phyloP scores from a whole-genome alignment of 2,797 vertebrate genomes.

The Fringilla coelebs region DNA sequence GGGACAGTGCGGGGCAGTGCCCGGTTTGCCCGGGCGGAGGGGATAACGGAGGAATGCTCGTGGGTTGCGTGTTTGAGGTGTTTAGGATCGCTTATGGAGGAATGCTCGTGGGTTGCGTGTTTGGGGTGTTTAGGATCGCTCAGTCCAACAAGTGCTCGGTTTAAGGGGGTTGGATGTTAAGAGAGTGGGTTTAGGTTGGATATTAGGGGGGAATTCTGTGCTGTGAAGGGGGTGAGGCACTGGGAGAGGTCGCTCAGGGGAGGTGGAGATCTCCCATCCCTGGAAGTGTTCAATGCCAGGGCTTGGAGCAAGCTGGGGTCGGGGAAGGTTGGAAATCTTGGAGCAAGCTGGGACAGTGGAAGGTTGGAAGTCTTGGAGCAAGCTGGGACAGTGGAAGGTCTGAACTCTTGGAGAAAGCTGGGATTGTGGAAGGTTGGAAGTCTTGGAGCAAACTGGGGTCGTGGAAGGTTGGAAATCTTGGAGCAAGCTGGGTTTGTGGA shows the following conservation, averaged over 20 bases:
- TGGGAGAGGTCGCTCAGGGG: rapidly evolving
- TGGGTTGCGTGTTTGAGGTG: not conserved
- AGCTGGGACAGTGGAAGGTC: rapidly evolving
- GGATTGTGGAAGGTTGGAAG: too few species aligned
- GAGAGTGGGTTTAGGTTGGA: not conserved
- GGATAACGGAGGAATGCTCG: too few species aligned
- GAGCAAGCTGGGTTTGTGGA: too few species aligned
- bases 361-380: too few species aligned
- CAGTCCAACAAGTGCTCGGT: not conserved
- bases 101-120: too few species aligned
- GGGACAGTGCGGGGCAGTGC: not conserved
- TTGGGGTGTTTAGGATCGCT: not conserved
- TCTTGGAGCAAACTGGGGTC: rapidly evolving
- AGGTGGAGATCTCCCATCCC: not conserved
- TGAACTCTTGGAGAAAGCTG: not conserved
- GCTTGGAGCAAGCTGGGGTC: not conserved
- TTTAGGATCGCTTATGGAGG: not conserved
- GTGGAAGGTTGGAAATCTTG: too few species aligned
- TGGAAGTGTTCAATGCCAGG: not conserved
- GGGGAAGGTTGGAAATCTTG: not conserved
- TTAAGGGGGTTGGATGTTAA: rapidly evolving
- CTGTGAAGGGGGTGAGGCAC: not conserved
- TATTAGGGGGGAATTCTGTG: rapidly evolving
- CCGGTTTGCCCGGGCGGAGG: not conserved
- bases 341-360: too few species aligned